Percentiles rank a stretch among this genome's conserved stretches.
Evolutionary conservation across 1,140 invertebrate species (phyloP).

Genomic region (Leptinotarsa undecemlineata): DNA sequence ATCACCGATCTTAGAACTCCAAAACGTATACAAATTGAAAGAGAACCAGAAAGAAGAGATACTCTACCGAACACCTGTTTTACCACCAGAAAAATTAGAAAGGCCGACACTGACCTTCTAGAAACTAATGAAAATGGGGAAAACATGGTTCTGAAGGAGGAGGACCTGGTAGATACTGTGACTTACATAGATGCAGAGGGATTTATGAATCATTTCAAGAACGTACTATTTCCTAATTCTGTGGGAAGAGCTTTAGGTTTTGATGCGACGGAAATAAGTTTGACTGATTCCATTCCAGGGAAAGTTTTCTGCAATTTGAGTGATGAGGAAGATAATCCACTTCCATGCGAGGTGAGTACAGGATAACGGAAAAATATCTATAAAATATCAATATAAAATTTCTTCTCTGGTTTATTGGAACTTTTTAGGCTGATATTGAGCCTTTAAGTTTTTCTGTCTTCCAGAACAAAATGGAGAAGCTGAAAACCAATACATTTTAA

Average conservation of each 20-base stretch:
- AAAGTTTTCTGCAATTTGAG: slow-evolving; percentile 46
- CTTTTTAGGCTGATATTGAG: too few relatives aligned
- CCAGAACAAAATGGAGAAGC: too few relatives aligned
- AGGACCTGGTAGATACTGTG: slow-evolving; percentile 37
- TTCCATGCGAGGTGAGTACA: slow-evolving; percentile 32
- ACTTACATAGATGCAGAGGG: slow-evolving; percentile 44
- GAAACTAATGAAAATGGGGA: slow-evolving; percentile 26
- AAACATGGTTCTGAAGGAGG: slow-evolving; percentile 15
- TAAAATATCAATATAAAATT: too few relatives aligned
- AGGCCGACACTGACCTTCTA: slow-evolving; percentile 3
- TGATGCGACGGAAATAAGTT: slow-evolving; percentile 28
- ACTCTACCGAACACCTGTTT: slow-evolving; percentile 40
- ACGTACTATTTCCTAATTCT: slow-evolving; percentile 42
- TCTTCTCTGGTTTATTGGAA: too few relatives aligned
- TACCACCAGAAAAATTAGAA: slow-evolving; percentile 21
- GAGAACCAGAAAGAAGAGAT: slow-evolving; percentile 28
- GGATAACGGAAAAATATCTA: too few relatives aligned
- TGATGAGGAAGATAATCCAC: slow-evolving; percentile 36
- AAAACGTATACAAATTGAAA: slow-evolving; percentile 30
- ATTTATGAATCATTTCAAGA: slow-evolving; percentile 46
- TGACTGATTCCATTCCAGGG: slow-evolving; percentile 40
- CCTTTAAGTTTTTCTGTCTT: too few relatives aligned
- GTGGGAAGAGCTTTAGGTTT: slow-evolving; percentile 44
- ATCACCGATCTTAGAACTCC: slow-evolving; percentile 43
- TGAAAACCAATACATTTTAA: too few relatives aligned